Conservation (phyloP, 2,888 invertebrate species). For the Melangyna quadrimaculata region DNA sequence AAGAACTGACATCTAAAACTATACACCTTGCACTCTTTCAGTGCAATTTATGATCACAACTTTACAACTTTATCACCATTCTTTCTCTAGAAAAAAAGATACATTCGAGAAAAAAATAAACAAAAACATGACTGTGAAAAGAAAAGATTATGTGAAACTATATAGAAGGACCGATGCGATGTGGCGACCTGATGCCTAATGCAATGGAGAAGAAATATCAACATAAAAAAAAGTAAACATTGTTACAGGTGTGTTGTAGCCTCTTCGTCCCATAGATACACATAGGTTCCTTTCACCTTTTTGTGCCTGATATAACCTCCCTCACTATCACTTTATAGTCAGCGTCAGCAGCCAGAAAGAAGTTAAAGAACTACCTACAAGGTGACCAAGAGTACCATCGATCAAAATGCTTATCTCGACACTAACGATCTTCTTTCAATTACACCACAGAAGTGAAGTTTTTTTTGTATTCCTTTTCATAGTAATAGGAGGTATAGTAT, state of each 20-base stretch:
- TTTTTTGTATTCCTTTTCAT: constrained; percentile 26
- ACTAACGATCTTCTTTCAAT: constrained; percentile 70
- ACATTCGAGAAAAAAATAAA: constrained; percentile 33
- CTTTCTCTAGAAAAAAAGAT: constrained; percentile 51
- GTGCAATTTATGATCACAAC: constrained; percentile 71
- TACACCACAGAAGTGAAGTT: constrained; percentile 63
- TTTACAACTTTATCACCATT: constrained; percentile 71
- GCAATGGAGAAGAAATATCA: constrained; percentile 8
- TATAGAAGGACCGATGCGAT: constrained; percentile 40
- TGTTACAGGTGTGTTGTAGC: constrained; percentile 18
- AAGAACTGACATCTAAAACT: constrained; percentile 68
- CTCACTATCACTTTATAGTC: constrained; percentile 25
- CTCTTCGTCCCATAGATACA: not conserved
- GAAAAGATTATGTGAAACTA: constrained; percentile 30
- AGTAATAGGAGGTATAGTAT: constrained; percentile 27
- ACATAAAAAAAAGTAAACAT: constrained; percentile 29
- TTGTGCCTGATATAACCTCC: constrained; percentile 33
- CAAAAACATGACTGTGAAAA: constrained; percentile 37
- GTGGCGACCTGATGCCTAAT: constrained; percentile 44
- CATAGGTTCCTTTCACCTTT: constrained; percentile 42
- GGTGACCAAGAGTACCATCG: constrained; percentile 67
- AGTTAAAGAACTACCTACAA: constrained; percentile 29
- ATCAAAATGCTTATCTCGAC: constrained; percentile 71
- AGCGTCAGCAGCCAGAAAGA: not conserved
- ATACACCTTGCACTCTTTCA: constrained; percentile 66